Evolutionary conservation across 2,797 vertebrate species (phyloP).

Genomic region (Poeciliopsis gracilis): DNA sequence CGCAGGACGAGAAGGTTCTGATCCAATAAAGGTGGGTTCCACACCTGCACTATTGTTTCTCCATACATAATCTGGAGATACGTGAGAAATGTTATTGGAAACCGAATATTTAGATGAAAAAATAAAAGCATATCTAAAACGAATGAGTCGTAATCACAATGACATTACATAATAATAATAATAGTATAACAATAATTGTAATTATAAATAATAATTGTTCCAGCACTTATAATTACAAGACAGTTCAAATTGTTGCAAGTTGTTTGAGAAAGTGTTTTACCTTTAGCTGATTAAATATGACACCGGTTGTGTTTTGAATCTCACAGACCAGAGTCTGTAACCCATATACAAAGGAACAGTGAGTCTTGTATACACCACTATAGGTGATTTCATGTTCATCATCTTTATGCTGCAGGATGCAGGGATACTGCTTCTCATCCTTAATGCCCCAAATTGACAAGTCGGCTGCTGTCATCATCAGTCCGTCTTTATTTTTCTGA

Average conservation of each 20-base stretch:
- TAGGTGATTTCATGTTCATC: no score
- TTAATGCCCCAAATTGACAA: slow-evolving; percentile 77
- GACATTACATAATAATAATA: no score
- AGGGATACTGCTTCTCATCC: slow-evolving; percentile 36
- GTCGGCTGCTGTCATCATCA: slow-evolving; percentile 81
- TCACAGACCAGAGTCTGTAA: slow-evolving; percentile 54
- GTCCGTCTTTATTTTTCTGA: slow-evolving; percentile 76
- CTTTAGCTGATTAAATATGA: slow-evolving; percentile 42
- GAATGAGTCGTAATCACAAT: no score
- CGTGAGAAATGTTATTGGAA: neutral
- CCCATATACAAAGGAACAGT: no score
- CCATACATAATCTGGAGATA: slow-evolving; percentile 83
- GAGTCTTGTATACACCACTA: no score
- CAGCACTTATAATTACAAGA: no score
- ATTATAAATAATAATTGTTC: no score
- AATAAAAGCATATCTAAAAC: no score
- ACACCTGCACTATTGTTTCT: slow-evolving; percentile 42
- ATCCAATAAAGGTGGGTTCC: slow-evolving; percentile 8
- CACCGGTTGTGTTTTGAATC: slow-evolving; percentile 4
- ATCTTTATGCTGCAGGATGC: slow-evolving; percentile 64
- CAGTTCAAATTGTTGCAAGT: no score
- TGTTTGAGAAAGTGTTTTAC: slow-evolving; percentile 46
- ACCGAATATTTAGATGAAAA: no score
- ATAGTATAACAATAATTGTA: no score
- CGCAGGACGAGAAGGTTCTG: slow-evolving; percentile 68